These are phyloP conservation scores for Agrochola lota DNA, from an alignment of 2,888 invertebrate genomes.

Conservation along the genomic window DNA sequence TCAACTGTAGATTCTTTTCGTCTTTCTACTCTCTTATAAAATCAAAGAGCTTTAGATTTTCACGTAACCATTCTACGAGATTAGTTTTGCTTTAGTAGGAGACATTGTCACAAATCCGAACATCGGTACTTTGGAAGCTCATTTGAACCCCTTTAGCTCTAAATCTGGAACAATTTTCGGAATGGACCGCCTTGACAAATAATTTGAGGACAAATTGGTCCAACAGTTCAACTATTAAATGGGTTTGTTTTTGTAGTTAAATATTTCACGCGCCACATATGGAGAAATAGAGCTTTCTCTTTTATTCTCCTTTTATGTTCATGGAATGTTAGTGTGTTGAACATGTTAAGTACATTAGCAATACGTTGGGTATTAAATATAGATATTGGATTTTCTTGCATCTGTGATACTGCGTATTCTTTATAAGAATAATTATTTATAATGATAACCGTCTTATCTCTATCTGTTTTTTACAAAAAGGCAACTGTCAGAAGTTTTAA, in stretches of 20 bases:
- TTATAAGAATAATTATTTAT: background rate
- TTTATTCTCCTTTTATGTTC: slow-evolving; percentile 53
- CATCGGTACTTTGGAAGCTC: slow-evolving; percentile 77
- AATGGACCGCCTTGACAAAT: slow-evolving; percentile 87
- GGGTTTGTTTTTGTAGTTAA: slow-evolving; percentile 76
- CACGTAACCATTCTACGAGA: slow-evolving; percentile 72
- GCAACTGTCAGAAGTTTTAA: background rate
- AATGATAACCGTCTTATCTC: background rate
- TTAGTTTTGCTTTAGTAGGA: slow-evolving; percentile 63
- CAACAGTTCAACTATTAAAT: slow-evolving; percentile 82
- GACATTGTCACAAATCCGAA: slow-evolving; percentile 79
- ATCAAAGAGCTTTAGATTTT: slow-evolving; percentile 4
- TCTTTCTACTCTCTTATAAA: background rate
- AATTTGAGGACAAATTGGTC: slow-evolving; percentile 86
- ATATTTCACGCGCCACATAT: slow-evolving; percentile 63
- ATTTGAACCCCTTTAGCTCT: slow-evolving; percentile 83
- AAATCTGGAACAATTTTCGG: slow-evolving; percentile 88
- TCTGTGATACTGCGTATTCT: background rate
- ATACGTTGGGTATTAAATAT: slow-evolving; percentile 1
- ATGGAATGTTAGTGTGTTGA: slow-evolving; percentile 55
- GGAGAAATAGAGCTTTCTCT: slow-evolving; percentile 47
- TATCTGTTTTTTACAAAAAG: background rate
- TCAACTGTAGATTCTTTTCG: background rate
- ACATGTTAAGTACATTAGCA: slow-evolving; percentile 54
- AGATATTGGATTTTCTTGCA: background rate